Conservation (phyloP, 2,113 vertebrate genomes). For the Pseudolaguvia tuberculata region DNA sequence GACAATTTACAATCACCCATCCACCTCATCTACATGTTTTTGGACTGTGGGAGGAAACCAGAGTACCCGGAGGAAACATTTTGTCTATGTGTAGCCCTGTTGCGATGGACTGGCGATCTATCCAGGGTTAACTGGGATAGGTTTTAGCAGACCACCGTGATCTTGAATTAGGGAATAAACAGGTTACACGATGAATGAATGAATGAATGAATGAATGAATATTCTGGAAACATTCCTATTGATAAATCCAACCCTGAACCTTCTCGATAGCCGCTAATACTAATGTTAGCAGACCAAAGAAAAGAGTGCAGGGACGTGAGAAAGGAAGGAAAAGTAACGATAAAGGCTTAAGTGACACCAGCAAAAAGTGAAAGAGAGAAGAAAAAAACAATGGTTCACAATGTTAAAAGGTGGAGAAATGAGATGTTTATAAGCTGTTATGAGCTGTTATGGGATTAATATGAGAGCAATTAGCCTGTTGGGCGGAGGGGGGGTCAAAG, state of each 20-base stretch:
- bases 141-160: too few relatives aligned
- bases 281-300: slow-evolving; percentile 48
- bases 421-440: background rate
- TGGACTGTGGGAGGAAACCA: too few relatives aligned
- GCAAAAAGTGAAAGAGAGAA: background rate
- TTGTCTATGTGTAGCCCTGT: too few relatives aligned
- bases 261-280: slow-evolving; percentile 46
- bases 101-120: too few relatives aligned
- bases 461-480: slow-evolving; percentile 8
- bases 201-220: too few relatives aligned
- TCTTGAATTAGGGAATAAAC: too few relatives aligned
- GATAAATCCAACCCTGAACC: background rate
- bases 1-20: too few relatives aligned
- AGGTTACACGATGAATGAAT: too few relatives aligned
- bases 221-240: background rate
- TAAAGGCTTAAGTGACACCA: background rate
- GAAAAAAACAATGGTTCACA: background rate
- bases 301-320: slow-evolving; percentile 29
- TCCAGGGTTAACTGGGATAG: too few relatives aligned
- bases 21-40: too few relatives aligned
- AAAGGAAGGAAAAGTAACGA: background rate
- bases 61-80: too few relatives aligned
- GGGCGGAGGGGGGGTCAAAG: background rate
- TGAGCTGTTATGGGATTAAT: background rate
- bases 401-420: background rate